Evolutionary conservation across 1,140 invertebrate genomes (phyloP), one percentile per base, ranked within the genome.

Genomic region (Eumaeus atala): DNA sequence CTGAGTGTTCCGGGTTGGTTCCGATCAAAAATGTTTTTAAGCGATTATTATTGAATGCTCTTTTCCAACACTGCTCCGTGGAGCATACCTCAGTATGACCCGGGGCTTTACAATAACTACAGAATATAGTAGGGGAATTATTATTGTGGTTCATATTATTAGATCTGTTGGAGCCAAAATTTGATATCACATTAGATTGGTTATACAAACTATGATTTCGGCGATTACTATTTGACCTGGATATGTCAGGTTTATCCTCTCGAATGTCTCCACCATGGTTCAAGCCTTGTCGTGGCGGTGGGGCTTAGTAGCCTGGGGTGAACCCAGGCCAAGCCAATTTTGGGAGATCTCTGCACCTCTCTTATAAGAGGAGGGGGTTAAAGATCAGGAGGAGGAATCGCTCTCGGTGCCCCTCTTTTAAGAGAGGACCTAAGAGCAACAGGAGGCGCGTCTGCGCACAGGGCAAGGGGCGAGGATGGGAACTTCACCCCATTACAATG

Each of bases 101-200:
- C 6, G 28, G 34, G 5, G 40, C 17, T 38, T 66, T 66, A 17
- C 56, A 62, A 33, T 65, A 65, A 12, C 59, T 50, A 21, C 63
- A 66, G 9, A 51, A 12, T 3, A 12, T 8, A 7, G 4, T 12
- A 10, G 49, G 37, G 28, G 11, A 6, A 37, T 17, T 37, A 10
- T 17, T 51, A 8, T 9, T 37, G 7, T 36, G 35, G 16, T 18
- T 48, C 16, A 12, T 28, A 28, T 28, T 28, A 12, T 37, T 51
- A 12, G 1, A 16, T 9, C 35, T 9, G 9, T 51, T 12, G 14
- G 12, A 16, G 35, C 12, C 16, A 34, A 9, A 51, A 14, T 35
- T 35, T 51, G n/a, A 51, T 51, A 34, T 34, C 28, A n/a, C n/a
- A 21, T 35, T n/a, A 16, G 17, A 14, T 33, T 35, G 35, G 14